Evolutionary conservation across 53 echinoderm and acorn worm genomes (phyloP), one percentile per base, ranked within the genome.

Genomic region (Stichopus horrens): DNA sequence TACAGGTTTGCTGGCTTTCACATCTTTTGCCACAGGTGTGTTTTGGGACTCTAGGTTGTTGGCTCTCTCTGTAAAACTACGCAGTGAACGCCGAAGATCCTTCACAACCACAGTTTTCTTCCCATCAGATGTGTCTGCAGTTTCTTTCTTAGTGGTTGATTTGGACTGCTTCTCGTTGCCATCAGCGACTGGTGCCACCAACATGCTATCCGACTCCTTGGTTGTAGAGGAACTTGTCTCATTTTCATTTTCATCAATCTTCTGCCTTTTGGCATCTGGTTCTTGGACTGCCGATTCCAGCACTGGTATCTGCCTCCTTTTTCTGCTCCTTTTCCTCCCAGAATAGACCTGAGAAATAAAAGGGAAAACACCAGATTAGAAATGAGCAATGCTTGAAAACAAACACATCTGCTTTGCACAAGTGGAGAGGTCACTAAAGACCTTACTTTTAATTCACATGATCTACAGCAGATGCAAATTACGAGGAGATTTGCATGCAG

Each of bases 271-370:
- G 4, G 92, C n/a, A 53, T 92, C 79, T 4, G 96, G 96, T 67
- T 94, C 94, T 84, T 85, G 88, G 52, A 79, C 86, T 51, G 93
- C 88, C 0, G 94, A 93, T 86, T 94, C 93, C 18, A 91, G 73
- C 23, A 93, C 91, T 8, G 93, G 93, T 54, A 96, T 96, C 86
- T 91, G 92, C 21, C 94, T 89, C 22, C 96, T 83, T 63, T 96
- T 96, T 55, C 93, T 58, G 9, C 91, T 92, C 9, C 90, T 83
- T 76, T 94, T 96, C 83, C 91, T 77, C 58, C 94, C 89, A 4
- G 88, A 83, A 74, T 94, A 94, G 21, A 96, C 96, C 96, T 96
- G 90, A 9, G 68, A 54, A 54, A 6, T 7, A n/a, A 19, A 87
- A 87, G 55, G 21, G 7, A 19, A 87, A 73, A 37, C 37, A 37